Conservation (phyloP, 2,113 vertebrate species). For the Cacatua alba region DNA sequence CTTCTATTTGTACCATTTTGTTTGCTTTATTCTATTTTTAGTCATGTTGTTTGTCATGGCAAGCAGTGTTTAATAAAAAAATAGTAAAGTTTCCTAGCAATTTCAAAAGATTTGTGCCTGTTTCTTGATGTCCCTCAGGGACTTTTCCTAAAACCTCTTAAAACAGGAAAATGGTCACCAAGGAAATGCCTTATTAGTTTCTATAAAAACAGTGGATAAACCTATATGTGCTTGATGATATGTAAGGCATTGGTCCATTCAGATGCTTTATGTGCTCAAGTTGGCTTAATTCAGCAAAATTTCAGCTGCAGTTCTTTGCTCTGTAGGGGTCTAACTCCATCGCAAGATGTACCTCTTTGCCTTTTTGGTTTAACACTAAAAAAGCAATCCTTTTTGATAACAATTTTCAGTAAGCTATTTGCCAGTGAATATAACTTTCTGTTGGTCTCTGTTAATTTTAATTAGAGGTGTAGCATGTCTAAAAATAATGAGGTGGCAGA, state of each 20-base stretch:
- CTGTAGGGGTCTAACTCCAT: not conserved
- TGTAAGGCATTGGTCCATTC: not conserved
- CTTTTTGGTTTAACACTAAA: not conserved
- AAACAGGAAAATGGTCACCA: not conserved
- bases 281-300: not conserved
- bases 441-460: not conserved
- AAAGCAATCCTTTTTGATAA: not conserved
- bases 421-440: not conserved
- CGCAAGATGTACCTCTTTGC: not conserved
- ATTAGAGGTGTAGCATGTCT: not conserved
- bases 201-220: not conserved
- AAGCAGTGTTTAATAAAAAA: conserved; percentile 48
- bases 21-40: conserved; percentile 67
- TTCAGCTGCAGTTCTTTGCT: not conserved
- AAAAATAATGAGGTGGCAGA: not conserved
- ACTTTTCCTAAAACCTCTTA: not conserved
- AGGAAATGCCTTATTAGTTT: not conserved
- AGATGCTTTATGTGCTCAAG: not conserved
- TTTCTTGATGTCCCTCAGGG: not conserved
- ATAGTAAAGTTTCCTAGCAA: conserved; percentile 31
- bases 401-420: not conserved
- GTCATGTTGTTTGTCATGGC: conserved; percentile 58
- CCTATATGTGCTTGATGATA: not conserved
- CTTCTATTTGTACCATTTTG: conserved; percentile 37
- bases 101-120: conserved; percentile 22